These are phyloP conservation scores for Amia ocellicauda DNA, from an alignment of 2,113 vertebrate species.

Conservation along the genomic window DNA sequence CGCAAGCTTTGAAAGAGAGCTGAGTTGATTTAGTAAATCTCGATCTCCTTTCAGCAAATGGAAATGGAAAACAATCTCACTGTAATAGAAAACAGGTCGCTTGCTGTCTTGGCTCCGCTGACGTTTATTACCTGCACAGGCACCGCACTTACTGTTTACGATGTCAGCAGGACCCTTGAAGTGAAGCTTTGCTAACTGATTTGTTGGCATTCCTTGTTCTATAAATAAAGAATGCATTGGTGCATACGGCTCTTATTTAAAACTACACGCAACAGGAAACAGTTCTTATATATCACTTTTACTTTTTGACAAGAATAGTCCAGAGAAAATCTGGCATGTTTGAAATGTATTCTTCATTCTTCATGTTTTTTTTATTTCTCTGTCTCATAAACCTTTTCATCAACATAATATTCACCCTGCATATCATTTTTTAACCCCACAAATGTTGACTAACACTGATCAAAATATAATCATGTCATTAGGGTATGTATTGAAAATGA, in stretches of 20 bases:
- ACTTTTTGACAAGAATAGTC: constrained; percentile 44
- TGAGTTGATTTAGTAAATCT: too few relatives aligned
- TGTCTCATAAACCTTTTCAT: constrained; percentile 12
- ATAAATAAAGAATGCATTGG: constrained; percentile 29
- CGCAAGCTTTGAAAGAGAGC: not conserved
- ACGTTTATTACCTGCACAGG: constrained; percentile 32
- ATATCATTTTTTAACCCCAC: constrained; percentile 12
- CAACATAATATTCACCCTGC: constrained; percentile 40
- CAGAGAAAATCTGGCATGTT: constrained; percentile 36
- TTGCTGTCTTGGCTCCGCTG: constrained; percentile 23
- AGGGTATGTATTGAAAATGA: constrained; percentile 39
- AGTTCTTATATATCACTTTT: constrained; percentile 40
- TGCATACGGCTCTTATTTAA: constrained; percentile 37
- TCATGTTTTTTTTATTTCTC: constrained; percentile 2
- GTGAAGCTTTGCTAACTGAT: constrained; percentile 33
- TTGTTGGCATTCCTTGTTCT: constrained; percentile 34
- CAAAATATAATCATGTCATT: constrained; percentile 40
- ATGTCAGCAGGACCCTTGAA: constrained; percentile 30
- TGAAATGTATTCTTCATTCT: constrained; percentile 33
- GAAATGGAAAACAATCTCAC: constrained; percentile 23
- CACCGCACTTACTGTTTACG: constrained; percentile 28
- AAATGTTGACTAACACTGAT: constrained; percentile 40
- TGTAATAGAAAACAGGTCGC: constrained; percentile 28
- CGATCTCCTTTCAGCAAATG: constrained; percentile 17
- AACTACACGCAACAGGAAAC: constrained; percentile 41